Conservation (phyloP, 1,140 invertebrate species). For the Heliothis virescens region DNA sequence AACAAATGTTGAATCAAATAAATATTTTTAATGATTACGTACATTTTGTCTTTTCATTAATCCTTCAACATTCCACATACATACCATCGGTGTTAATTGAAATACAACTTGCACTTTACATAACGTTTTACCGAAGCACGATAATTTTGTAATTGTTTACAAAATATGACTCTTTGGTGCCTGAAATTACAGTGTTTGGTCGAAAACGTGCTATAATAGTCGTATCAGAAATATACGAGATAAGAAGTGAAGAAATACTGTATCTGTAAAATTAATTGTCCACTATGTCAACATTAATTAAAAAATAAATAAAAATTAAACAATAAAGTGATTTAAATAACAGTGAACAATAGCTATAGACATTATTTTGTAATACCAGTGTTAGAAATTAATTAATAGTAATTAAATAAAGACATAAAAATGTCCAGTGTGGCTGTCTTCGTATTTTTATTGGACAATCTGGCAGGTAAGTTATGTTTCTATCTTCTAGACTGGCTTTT, state of each 20-base stretch:
- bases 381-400: neutral
- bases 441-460: constrained; percentile 56
- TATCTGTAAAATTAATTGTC: neutral
- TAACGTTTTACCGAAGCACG: constrained; percentile 7
- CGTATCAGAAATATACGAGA: neutral
- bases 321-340: neutral
- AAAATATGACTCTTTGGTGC: neutral
- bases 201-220: neutral
- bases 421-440: constrained; percentile 53
- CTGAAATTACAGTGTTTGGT: neutral
- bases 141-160: constrained; percentile 2
- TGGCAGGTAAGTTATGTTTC: constrained; percentile 51
- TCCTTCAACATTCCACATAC: neutral
- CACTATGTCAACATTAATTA: neutral
- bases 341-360: too few relatives aligned
- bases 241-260: neutral
- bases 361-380: too few relatives aligned
- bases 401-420: constrained; percentile 6
- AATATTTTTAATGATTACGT: constrained; percentile 42
- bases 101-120: neutral
- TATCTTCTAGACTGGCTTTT: neutral
- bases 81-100: neutral
- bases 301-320: neutral
- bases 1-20: constrained; percentile 36
- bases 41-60: neutral